Conservation (phyloP, 1,140 invertebrate genomes). For the Prorops nasuta region DNA sequence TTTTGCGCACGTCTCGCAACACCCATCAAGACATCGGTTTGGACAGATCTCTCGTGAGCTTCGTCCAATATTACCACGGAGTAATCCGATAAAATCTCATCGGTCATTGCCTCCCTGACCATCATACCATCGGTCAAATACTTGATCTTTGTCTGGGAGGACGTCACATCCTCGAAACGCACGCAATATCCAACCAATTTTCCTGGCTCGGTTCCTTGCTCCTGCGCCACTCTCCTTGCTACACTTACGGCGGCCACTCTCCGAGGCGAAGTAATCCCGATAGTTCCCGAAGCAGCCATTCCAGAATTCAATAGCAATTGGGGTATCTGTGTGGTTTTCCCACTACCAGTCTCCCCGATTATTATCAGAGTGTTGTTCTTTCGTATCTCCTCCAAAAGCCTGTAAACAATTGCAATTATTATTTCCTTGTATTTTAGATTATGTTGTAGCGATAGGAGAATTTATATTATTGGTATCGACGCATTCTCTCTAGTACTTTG, state of each 20-base stretch:
- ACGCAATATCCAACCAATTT: conserved; percentile 85
- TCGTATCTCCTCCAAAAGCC: conserved; percentile 59
- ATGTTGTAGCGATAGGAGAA: not conserved
- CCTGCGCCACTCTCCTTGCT: conserved; percentile 81
- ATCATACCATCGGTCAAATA: conserved; percentile 96
- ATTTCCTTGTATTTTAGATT: not conserved
- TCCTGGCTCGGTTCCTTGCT: conserved; percentile 67
- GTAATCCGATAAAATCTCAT: conserved; percentile 73
- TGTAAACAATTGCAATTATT: conserved; percentile 30
- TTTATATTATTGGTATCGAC: not conserved
- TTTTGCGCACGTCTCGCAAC: conserved; percentile 79
- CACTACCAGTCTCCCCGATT: conserved; percentile 87
- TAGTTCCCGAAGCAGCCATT: conserved; percentile 64
- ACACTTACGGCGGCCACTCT: conserved; percentile 91
- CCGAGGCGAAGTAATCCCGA: conserved; percentile 85
- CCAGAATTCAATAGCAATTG: conserved; percentile 59
- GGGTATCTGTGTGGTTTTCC: conserved; percentile 90
- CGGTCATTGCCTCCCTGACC: conserved; percentile 80
- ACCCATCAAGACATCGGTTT: conserved; percentile 90
- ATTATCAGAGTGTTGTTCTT: conserved; percentile 68
- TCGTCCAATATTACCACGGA: conserved; percentile 92
- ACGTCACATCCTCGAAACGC: conserved; percentile 86
- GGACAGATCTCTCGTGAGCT: conserved; percentile 94
- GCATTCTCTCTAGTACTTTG: too few species aligned
- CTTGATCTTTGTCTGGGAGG: conserved; percentile 75